Evolutionary conservation across 2,113 vertebrate genomes (phyloP), one percentile per base, ranked within the genome.

Genomic region (Percopsis transmontana): DNA sequence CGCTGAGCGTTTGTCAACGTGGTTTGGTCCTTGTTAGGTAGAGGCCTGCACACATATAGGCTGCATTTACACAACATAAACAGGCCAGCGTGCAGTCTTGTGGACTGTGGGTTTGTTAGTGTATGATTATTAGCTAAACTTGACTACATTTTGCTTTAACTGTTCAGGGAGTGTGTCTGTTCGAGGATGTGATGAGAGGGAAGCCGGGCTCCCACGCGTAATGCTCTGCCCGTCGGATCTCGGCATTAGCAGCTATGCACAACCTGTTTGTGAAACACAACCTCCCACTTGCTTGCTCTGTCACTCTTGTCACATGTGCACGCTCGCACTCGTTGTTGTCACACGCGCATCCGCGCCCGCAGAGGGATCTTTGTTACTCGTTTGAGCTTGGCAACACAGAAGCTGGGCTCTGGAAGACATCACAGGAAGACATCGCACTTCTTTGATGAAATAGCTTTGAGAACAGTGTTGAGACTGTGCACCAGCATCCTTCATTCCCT

Each of bases 191-290:
- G 71, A 74, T 66, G 48, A 7, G 27, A 33, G 8, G 27, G 5
- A 33, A 33, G 4, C 5, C 27, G 8, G 27, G 27, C 72, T 87
- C 84, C 84, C 79, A 89, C 85, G 45, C 84, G 58, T 57, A 66
- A 76, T 39, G 11, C 65, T 27, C 42, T 58, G 70, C 81, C 82
- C 82, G 81, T 89, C 86, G 88, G 79, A 77, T 68, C 69, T 53
- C 66, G 40, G 75, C 15, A 19, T 76, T 74, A 80, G 80, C 78
- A 68, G 71, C 85, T 76, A 76, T 83, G 80, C 83, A 64, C 81
- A 77, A 84, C 74, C 81, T 74, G 74, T 72, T 74, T 69, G 14
- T 74, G 79, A 73, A 81, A 80, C 81, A 77, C 68, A 66, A 4
- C 70, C 85, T 76, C 86, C 74, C 21, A 74, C 85, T 65, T 74